Percentiles rank a stretch among this genome's conserved stretches.
These are phyloP conservation scores for Resseliella maxima DNA, from an alignment of 2,888 invertebrate genomes.

Conservation along the genomic window DNA sequence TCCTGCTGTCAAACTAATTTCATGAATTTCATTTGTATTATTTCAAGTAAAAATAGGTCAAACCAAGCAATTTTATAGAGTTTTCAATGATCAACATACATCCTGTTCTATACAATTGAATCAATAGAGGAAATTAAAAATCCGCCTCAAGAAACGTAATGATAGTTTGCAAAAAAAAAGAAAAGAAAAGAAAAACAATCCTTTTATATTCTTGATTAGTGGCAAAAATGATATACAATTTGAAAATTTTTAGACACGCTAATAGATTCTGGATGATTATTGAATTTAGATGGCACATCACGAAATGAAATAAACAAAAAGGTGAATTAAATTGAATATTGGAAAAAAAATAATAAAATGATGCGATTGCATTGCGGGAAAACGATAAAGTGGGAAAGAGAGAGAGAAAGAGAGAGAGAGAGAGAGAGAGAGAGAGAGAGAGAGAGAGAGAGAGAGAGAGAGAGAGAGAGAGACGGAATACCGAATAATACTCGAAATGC, in stretches of 20 bases:
- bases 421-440: too few species aligned
- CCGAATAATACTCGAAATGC: background rate
- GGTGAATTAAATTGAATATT: background rate
- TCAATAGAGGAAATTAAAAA: background rate
- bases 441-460: background rate
- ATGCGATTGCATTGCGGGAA: too few species aligned
- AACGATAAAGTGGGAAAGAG: too few species aligned
- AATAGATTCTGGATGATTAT: too few species aligned
- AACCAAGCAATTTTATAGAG: background rate
- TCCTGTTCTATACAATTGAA: background rate
- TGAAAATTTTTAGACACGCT: too few species aligned
- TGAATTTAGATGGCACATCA: too few species aligned
- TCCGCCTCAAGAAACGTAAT: background rate
- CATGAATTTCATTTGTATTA: background rate
- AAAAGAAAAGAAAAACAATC: background rate
- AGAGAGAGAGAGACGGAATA: too few species aligned
- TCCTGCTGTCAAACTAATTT: background rate
- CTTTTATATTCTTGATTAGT: background rate
- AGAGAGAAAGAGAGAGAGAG: too few species aligned
- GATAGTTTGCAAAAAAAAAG: too few species aligned
- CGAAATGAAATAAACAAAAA: too few species aligned
- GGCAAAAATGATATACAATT: background rate
- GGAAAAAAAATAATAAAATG: too few species aligned
- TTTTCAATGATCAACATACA: background rate
- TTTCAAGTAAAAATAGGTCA: background rate